Evolutionary conservation across 2,888 invertebrate species (phyloP).

Genomic region (Erannis defoliaria): DNA sequence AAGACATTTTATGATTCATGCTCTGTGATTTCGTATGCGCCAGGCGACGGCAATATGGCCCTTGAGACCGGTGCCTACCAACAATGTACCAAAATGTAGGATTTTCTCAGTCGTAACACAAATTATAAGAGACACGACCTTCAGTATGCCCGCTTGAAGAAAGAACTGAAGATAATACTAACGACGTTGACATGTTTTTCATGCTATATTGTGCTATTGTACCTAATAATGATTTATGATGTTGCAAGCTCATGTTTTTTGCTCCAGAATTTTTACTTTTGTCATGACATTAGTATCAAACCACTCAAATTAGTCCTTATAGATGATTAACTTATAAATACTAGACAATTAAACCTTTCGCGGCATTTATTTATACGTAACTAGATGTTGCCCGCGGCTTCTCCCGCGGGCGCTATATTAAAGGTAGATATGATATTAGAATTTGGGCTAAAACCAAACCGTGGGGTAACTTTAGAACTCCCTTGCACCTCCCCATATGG

Average conservation of each 20-base stretch:
- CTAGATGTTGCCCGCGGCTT: too few species aligned
- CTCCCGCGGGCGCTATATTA: too few species aligned
- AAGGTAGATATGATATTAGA: too few species aligned
- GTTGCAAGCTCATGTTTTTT: slow-evolving; percentile 11
- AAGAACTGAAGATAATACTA: slow-evolving; percentile 26
- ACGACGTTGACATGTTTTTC: slow-evolving; percentile 28
- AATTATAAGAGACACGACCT: slow-evolving; percentile 36
- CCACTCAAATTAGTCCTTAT: slow-evolving; percentile 8
- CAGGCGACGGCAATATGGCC: slow-evolving; percentile 23
- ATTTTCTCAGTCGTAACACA: slow-evolving; percentile 28
- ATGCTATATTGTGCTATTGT: slow-evolving; percentile 25
- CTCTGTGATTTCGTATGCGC: slow-evolving; percentile 29
- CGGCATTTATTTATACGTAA: too few species aligned
- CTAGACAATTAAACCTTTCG: too few species aligned
- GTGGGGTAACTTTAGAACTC: too few species aligned
- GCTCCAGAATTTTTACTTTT: slow-evolving; percentile 11
- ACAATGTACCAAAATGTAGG: slow-evolving; percentile 30
- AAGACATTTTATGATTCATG: slow-evolving; percentile 15
- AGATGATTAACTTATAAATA: too few species aligned
- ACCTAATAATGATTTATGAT: slow-evolving; percentile 20
- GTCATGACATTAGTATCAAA: background rate
- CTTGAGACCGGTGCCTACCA: slow-evolving; percentile 19
- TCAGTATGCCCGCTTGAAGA: slow-evolving; percentile 33
- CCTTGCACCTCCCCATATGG: too few species aligned
- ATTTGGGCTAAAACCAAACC: too few species aligned